Percentiles rank a stretch among this genome's conserved stretches.
Evolutionary conservation across 2,888 invertebrate genomes (phyloP).

Genomic region (Chelonus formosanus): DNA sequence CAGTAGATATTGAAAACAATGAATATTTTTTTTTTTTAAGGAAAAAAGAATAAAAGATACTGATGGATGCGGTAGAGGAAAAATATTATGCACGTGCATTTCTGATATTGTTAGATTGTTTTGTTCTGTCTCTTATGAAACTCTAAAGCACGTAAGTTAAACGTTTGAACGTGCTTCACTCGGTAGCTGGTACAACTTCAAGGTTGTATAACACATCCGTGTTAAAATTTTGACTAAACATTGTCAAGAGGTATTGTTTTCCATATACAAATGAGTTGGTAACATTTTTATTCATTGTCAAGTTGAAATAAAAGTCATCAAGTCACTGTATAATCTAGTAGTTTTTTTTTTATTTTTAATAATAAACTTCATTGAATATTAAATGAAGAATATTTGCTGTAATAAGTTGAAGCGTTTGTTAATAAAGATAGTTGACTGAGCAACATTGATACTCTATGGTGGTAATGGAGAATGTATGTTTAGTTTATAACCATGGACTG

Average conservation of each 20-base stretch:
- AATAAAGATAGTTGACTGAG: no score
- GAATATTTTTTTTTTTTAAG: no score
- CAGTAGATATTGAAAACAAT: no score
- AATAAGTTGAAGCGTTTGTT: no score
- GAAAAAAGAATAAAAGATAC: not conserved
- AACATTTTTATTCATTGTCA: no score
- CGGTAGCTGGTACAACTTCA: slow-evolving; percentile 42
- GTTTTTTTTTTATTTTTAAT: no score
- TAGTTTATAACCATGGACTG: slow-evolving; percentile 15
- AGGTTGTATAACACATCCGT: slow-evolving; percentile 50
- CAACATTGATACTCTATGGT: no score
- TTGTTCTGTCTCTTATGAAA: slow-evolving; percentile 1
- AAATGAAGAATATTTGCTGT: no score
- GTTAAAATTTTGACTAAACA: slow-evolving; percentile 52
- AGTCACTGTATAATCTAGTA: no score
- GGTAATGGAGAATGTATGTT: not conserved
- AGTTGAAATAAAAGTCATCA: no score
- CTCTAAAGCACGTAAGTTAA: slow-evolving; percentile 17
- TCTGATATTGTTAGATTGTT: slow-evolving; percentile 13
- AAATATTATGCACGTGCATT: slow-evolving; percentile 16
- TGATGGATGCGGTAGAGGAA: slow-evolving; percentile 6
- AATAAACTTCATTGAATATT: no score
- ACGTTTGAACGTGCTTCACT: slow-evolving; percentile 51
- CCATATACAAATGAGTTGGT: no score
- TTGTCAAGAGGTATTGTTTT: not conserved